Conservation (phyloP, 2,888 invertebrate species). For the Graphium colonna region DNA sequence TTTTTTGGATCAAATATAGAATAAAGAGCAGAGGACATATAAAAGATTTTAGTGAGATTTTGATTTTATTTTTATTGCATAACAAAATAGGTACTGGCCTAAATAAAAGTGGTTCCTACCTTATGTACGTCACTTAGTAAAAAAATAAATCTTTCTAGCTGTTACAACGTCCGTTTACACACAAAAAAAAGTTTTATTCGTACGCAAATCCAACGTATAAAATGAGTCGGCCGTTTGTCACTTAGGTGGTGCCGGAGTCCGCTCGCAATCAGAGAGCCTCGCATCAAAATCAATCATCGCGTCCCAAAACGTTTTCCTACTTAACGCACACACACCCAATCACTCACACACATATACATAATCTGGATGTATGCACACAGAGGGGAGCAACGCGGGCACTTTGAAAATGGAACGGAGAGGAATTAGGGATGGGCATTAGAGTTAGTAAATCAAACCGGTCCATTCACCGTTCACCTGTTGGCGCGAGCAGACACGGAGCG, state of each 20-base stretch:
- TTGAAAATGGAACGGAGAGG: slow-evolving; percentile 65
- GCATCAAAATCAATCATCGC: slow-evolving; percentile 55
- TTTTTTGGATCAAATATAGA: no score
- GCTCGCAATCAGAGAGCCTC: slow-evolving; percentile 3
- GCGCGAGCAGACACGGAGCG: slow-evolving; percentile 39
- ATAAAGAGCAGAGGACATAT: no score
- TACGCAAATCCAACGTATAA: slow-evolving; percentile 1
- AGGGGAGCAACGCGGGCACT: slow-evolving; percentile 38
- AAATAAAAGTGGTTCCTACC: no score
- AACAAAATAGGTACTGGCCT: no score
- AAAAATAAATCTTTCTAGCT: no score
- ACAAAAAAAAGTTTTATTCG: neutral
- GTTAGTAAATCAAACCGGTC: slow-evolving; percentile 66
- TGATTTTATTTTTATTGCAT: no score
- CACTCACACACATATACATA: slow-evolving; percentile 30
- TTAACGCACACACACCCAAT: slow-evolving; percentile 37
- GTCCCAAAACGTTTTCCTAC: slow-evolving; percentile 43
- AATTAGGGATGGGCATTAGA: slow-evolving; percentile 67
- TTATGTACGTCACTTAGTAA: no score
- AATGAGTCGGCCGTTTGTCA: neutral
- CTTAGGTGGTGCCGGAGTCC: neutral
- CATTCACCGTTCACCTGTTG: slow-evolving; percentile 67
- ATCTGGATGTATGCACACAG: neutral
- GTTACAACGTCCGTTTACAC: no score
- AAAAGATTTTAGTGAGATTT: no score